A percentile compares a stretch with the other conserved stretches of the same genome.
Evolutionary conservation across 2,888 invertebrate species (phyloP).

Genomic region (Drosophila borealis): DNA sequence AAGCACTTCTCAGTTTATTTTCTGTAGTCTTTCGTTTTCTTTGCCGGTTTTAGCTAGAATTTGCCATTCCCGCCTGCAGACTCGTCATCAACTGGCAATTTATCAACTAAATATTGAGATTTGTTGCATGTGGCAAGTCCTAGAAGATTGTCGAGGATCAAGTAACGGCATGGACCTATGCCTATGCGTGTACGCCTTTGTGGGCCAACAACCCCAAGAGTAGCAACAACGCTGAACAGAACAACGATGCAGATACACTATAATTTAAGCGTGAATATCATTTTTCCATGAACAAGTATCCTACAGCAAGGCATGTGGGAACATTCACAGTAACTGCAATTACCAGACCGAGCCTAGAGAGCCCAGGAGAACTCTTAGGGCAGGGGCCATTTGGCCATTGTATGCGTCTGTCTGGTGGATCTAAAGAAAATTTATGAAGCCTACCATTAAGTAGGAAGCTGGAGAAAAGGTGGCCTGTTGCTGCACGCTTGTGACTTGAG

Average conservation of each 20-base stretch:
- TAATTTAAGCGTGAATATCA: slow-evolving; percentile 80
- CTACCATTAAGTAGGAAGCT: slow-evolving; percentile 76
- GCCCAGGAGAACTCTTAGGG: slow-evolving; percentile 15
- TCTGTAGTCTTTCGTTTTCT: no score
- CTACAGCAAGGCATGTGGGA: slow-evolving; percentile 78
- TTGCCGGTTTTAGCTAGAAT: background rate
- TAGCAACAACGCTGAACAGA: slow-evolving; percentile 19
- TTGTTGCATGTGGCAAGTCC: slow-evolving; percentile 39
- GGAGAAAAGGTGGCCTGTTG: slow-evolving; percentile 33
- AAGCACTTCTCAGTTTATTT: no score
- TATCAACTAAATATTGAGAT: slow-evolving; percentile 55
- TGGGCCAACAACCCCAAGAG: slow-evolving; percentile 31
- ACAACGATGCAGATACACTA: slow-evolving; percentile 68
- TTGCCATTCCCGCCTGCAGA: background rate
- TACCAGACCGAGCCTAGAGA: slow-evolving; percentile 50
- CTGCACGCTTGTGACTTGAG: slow-evolving; percentile 33
- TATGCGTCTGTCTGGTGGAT: slow-evolving; percentile 58
- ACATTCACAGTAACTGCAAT: slow-evolving; percentile 81
- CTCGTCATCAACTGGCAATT: slow-evolving; percentile 46
- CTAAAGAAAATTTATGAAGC: slow-evolving; percentile 79
- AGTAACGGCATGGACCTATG: slow-evolving; percentile 1
- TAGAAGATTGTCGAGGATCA: slow-evolving; percentile 19
- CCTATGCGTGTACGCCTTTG: slow-evolving; percentile 24
- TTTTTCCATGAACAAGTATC: slow-evolving; percentile 81
- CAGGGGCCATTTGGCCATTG: slow-evolving; percentile 41